Percentiles rank a stretch among this genome's conserved stretches.
These are phyloP conservation scores for Hololepta plana DNA, from an alignment of 2,888 invertebrate species.

Conservation along the genomic window DNA sequence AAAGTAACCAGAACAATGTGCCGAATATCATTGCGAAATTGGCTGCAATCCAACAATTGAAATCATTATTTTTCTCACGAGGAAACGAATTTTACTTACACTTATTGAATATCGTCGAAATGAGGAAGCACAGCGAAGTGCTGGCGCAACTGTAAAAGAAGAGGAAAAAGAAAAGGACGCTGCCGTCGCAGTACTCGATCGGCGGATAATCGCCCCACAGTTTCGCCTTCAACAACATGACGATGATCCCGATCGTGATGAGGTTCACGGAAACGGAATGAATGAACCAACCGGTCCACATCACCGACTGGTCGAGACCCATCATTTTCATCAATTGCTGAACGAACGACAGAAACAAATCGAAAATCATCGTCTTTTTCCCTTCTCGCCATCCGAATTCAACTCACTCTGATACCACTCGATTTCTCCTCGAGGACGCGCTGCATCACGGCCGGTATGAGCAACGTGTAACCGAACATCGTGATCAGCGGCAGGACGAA, in stretches of 20 bases:
- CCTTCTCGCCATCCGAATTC: background rate
- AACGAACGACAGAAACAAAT: conserved; percentile 9
- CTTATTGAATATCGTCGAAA: conserved; percentile 59
- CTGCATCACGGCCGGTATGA: conserved; percentile 34
- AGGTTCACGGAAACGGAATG: conserved; percentile 53
- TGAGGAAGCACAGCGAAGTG: conserved; percentile 58
- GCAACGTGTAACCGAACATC: conserved; percentile 29
- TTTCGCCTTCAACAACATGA: conserved; percentile 37
- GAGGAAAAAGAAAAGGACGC: conserved; percentile 49
- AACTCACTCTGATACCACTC: conserved; percentile 34
- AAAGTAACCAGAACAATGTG: conserved; percentile 21
- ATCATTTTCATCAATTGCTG: conserved; percentile 88
- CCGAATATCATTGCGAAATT: conserved; percentile 20
- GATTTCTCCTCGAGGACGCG: conserved; percentile 40
- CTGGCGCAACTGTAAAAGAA: conserved; percentile 49
- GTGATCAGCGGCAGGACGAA: conserved; percentile 24
- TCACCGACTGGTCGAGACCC: conserved; percentile 68
- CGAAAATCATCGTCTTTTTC: too few relatives aligned
- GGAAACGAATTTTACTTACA: conserved; percentile 31
- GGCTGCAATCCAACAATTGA: conserved; percentile 15
- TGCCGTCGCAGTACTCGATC: conserved; percentile 45
- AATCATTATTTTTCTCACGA: conserved; percentile 2
- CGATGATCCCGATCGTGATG: conserved; percentile 36
- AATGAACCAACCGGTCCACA: conserved; percentile 76
- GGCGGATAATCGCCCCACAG: conserved; percentile 33